Evolutionary conservation across 2,797 vertebrate species (phyloP).

Genomic region (Pipistrellus pipistrellus): DNA sequence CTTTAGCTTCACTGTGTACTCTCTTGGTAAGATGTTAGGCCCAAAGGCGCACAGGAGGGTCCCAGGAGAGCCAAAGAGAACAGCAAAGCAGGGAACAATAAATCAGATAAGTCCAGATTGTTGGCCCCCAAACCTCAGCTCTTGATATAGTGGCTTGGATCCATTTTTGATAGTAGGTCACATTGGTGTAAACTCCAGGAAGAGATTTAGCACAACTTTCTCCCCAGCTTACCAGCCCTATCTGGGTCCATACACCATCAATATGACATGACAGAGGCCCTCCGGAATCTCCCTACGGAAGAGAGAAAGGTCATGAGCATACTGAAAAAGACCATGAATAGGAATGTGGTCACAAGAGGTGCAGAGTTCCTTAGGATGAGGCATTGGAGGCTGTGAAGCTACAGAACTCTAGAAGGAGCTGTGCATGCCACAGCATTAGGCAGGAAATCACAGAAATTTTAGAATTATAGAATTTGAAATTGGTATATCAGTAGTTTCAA

Average conservation of each 20-base stretch:
- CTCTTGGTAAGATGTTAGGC: neutral
- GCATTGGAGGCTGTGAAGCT: neutral
- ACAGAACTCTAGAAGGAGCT: neutral
- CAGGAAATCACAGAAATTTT: neutral
- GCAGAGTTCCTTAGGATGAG: neutral
- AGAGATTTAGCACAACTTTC: neutral
- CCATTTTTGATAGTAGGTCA: slow-evolving; percentile 68
- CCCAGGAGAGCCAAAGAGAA: slow-evolving; percentile 45
- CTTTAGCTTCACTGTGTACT: neutral
- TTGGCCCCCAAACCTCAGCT: neutral
- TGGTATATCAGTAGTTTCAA: slow-evolving; percentile 8
- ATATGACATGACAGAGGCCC: slow-evolving; percentile 68
- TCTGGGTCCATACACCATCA: slow-evolving; percentile 55
- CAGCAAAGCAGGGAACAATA: neutral
- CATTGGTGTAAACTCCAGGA: slow-evolving; percentile 67
- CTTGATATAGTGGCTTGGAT: slow-evolving; percentile 38
- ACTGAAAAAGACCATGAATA: neutral
- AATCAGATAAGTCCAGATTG: neutral
- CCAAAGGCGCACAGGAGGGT: neutral
- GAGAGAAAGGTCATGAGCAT: neutral
- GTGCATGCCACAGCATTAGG: neutral
- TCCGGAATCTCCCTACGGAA: slow-evolving; percentile 74
- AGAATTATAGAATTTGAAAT: slow-evolving; percentile 16
- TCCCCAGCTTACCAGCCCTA: slow-evolving; percentile 73
- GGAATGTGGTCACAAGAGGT: neutral